Base-by-base conservation (phyloP, 1,140 invertebrate genomes). In the Bombus waltoni region DNA sequence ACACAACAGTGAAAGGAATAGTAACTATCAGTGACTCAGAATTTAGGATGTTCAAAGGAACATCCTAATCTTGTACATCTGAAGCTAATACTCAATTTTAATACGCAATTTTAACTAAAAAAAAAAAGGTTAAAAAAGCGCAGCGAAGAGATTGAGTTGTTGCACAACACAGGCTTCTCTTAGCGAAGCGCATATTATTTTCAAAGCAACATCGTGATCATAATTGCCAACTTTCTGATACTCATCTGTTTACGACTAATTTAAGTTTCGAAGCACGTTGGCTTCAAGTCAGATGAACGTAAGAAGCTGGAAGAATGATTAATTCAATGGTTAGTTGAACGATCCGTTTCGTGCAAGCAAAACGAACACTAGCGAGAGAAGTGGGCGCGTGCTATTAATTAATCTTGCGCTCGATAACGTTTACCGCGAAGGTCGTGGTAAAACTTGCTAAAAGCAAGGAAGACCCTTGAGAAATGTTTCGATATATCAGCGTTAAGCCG, bases 401-500 rank as follows among this genome's bases (percentile, higher is more conserved):
- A 89, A 89, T 89, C 72, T 77, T 9, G 18, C 35, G 77, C 74
- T 82, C 62, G 74, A 85, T 89, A 78, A 65, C 59, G 81, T 83
- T 88, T 82, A 81, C 11, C 81, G 53, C 62, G 68, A 70, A 82
- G 88, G 59, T 76, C 57, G 85, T 87, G 89, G 85, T 83, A 92
- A 92, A 92, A 91, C 77, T 89, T 40, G 78, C 44, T 78, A 81
- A 82, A 81, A 87, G 85, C 44, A 40, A 40, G 81, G 78, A 83
- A 81, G 75, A 84, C 44, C 76, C 73, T 80, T 91, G 92, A 91
- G 89, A 92, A 92, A 92, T 92, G 89, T 72, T 83, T 83, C 88
- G 86, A 91, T 92, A 91, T 88, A 92, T 92, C 90, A 92, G 85
- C 85, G 87, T 87, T 89, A 86, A 88, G 85, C 87, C 83, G 89